Evolutionary conservation across 2,888 invertebrate genomes (phyloP).

Genomic region (Ectemnius continuus): DNA sequence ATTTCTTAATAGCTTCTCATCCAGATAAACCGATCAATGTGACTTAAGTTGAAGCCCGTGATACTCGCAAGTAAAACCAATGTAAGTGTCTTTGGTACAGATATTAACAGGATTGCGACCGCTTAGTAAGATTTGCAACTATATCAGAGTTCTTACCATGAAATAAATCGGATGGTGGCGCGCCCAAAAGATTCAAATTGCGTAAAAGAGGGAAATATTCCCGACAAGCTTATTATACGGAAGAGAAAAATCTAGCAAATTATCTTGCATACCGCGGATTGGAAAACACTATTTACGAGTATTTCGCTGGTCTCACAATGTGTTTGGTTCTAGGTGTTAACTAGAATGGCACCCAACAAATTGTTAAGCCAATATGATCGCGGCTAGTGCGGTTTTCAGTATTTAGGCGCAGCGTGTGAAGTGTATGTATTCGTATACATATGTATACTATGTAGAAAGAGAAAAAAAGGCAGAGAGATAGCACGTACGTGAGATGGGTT

Average conservation of each 20-base stretch:
- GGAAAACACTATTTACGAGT: neutral
- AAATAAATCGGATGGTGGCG: neutral
- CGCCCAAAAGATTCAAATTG: neutral
- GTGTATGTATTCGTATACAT: no score
- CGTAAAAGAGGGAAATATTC: neutral
- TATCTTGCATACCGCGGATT: neutral
- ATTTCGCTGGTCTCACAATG: neutral
- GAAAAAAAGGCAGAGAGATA: no score
- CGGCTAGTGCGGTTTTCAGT: conserved; percentile 24
- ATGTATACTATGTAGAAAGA: no score
- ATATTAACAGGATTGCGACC: neutral
- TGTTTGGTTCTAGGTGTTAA: conserved; percentile 11
- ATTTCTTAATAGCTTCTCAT: conserved; percentile 50
- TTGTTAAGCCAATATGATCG: conserved; percentile 48
- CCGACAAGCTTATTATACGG: neutral
- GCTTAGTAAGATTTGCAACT: neutral
- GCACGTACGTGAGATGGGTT: no score
- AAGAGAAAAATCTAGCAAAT: neutral
- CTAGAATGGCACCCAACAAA: conserved; percentile 33
- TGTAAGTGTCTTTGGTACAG: neutral
- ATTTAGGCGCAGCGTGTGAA: conserved; percentile 20
- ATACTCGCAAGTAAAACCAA: neutral
- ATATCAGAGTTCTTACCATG: neutral
- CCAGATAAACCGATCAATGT: conserved; percentile 32
- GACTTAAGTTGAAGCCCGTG: conserved; percentile 21